A percentile compares a stretch with the other conserved stretches of the same genome.
These are phyloP conservation scores for Epinotia ramella DNA, from an alignment of 2,888 invertebrate genomes.

Conservation along the genomic window DNA sequence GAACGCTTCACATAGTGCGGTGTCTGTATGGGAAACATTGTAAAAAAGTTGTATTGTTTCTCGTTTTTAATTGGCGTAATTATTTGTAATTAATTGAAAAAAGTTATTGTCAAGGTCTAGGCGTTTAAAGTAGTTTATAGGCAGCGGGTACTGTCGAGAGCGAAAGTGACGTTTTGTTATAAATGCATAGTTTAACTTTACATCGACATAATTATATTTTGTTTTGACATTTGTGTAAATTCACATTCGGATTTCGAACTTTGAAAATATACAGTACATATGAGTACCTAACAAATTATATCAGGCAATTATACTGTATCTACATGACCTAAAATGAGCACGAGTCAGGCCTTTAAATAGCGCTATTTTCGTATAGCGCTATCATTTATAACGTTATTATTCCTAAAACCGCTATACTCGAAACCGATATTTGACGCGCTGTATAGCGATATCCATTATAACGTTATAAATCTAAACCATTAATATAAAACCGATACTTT, in stretches of 20 bases:
- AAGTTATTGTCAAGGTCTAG: slow-evolving; percentile 13
- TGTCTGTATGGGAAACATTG: slow-evolving; percentile 18
- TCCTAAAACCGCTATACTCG: too few relatives aligned
- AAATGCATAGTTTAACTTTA: not conserved
- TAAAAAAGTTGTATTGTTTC: slow-evolving; percentile 22
- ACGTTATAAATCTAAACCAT: too few relatives aligned
- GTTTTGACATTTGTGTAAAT: not conserved
- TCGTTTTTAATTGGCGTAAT: slow-evolving; percentile 22
- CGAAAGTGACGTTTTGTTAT: slow-evolving; percentile 21
- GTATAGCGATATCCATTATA: too few relatives aligned
- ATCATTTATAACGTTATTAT: too few relatives aligned
- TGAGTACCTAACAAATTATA: not conserved
- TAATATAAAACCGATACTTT: too few relatives aligned
- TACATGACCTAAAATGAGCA: too few relatives aligned
- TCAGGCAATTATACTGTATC: not conserved
- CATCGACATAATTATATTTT: not conserved
- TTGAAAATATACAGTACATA: not conserved
- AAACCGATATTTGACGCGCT: too few relatives aligned
- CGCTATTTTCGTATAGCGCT: too few relatives aligned
- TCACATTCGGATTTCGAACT: not conserved
- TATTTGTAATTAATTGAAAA: slow-evolving; percentile 20
- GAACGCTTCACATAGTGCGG: slow-evolving; percentile 46
- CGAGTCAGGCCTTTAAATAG: too few relatives aligned
- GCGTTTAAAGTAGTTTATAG: slow-evolving; percentile 3
- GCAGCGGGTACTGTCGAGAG: slow-evolving; percentile 29